Conservation (phyloP, 1,140 invertebrate species). For the Proctacanthus coquilletti region DNA sequence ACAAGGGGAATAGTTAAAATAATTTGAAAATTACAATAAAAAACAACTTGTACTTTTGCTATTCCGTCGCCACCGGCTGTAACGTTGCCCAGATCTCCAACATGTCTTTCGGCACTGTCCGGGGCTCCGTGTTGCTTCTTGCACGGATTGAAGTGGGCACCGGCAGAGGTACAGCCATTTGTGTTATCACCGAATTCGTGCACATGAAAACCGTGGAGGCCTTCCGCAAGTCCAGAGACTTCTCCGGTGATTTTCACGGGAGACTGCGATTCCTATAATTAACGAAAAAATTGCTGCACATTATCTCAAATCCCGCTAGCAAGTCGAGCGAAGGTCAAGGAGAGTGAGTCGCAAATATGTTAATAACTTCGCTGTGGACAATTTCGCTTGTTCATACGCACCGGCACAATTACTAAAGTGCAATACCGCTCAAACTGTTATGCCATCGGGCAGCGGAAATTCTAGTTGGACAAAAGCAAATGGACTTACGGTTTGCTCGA, state of each 20-base stretch:
- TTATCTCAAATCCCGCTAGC: no score
- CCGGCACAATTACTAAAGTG: no score
- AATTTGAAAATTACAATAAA: background rate
- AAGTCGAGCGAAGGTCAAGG: no score
- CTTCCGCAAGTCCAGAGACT: conserved; percentile 49
- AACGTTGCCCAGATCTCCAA: conserved; percentile 88
- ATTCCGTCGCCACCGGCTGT: conserved; percentile 51
- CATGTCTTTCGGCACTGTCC: conserved; percentile 53
- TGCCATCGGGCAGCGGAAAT: no score
- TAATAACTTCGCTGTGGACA: conserved; percentile 10
- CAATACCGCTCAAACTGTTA: no score
- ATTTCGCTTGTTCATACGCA: no score
- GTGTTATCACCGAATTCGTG: conserved; percentile 96
- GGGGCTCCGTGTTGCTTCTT: conserved; percentile 78
- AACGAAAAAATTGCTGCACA: no score
- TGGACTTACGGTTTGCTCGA: conserved; percentile 52
- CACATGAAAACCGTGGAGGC: conserved; percentile 80
- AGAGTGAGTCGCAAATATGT: no score
- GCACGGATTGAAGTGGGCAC: conserved; percentile 87
- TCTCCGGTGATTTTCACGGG: conserved; percentile 54
- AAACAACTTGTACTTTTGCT: conserved; percentile 33
- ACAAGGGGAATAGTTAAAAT: background rate
- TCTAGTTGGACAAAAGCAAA: background rate
- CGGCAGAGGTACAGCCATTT: conserved; percentile 90
- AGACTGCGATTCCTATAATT: no score